Evolutionary conservation across 2,797 vertebrate genomes (phyloP).

Genomic region (Tokudaia muenninki): DNA sequence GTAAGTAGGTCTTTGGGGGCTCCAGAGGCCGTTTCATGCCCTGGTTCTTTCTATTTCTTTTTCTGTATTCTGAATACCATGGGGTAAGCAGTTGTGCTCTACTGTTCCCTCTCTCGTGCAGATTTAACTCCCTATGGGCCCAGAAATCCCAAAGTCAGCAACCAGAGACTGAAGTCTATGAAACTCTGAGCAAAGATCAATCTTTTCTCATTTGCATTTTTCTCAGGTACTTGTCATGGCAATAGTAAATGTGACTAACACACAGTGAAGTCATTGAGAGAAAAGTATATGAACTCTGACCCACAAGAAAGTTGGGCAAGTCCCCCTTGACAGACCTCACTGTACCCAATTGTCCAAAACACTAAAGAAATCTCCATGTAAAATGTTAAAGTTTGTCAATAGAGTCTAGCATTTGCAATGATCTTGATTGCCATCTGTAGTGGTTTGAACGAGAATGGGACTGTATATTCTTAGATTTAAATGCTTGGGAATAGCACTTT

Average conservation of each 20-base stretch:
- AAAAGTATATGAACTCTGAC: neutral
- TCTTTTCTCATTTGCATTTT: neutral
- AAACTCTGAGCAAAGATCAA: neutral
- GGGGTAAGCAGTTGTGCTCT: neutral
- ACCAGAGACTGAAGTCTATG: neutral
- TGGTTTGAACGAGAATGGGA: no score
- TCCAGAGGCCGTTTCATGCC: neutral
- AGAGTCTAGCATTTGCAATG: neutral
- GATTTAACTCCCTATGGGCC: neutral
- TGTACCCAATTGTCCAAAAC: neutral
- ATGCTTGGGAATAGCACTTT: neutral
- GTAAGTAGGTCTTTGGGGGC: neutral
- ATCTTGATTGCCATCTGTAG: neutral
- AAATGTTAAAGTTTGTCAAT: neutral
- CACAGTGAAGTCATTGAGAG: neutral
- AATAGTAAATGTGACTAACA: neutral
- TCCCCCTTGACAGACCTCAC: neutral
- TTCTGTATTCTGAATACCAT: neutral
- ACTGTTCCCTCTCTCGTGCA: neutral
- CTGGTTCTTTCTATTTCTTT: neutral
- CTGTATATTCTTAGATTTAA: neutral
- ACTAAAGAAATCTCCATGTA: neutral
- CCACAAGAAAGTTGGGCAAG: neutral
- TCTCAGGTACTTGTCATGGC: neutral
- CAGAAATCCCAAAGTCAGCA: neutral